These are phyloP conservation scores for Accipiter virgatus DNA, from an alignment of 2,113 vertebrate species.

Conservation along the genomic window DNA sequence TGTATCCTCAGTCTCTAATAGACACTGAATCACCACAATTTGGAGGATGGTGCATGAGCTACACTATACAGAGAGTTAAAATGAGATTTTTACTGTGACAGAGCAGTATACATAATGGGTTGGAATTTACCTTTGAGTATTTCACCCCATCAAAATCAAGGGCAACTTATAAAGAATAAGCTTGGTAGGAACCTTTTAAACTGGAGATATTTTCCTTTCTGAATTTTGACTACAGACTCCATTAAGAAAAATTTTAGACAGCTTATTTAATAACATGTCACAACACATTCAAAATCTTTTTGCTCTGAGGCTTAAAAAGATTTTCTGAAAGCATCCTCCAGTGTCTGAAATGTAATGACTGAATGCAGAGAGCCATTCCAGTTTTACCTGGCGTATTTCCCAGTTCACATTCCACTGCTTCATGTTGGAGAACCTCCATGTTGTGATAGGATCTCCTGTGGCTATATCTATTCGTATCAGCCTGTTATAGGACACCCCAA, in stretches of 20 bases:
- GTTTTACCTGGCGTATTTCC: constrained; percentile 92
- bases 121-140: background rate
- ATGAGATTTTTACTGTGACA: background rate
- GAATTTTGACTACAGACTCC: background rate
- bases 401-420: constrained; percentile 99
- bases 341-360: background rate
- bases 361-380: background rate
- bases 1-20: background rate
- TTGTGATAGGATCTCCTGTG: constrained; percentile 87
- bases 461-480: constrained; percentile 91
- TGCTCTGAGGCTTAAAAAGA: background rate
- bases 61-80: background rate
- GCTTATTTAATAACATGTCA: background rate
- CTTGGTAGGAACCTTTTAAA: background rate
- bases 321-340: background rate
- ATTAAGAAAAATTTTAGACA: background rate
- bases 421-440: constrained; percentile 96
- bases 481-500: constrained; percentile 96
- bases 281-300: background rate
- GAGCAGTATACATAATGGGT: background rate
- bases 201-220: background rate
- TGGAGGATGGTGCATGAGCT: background rate
- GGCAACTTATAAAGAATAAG: background rate
- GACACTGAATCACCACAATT: background rate
- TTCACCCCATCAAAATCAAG: background rate